Evolutionary conservation across 1,140 invertebrate genomes (phyloP).

Genomic region (Leguminivora glycinivorella): DNA sequence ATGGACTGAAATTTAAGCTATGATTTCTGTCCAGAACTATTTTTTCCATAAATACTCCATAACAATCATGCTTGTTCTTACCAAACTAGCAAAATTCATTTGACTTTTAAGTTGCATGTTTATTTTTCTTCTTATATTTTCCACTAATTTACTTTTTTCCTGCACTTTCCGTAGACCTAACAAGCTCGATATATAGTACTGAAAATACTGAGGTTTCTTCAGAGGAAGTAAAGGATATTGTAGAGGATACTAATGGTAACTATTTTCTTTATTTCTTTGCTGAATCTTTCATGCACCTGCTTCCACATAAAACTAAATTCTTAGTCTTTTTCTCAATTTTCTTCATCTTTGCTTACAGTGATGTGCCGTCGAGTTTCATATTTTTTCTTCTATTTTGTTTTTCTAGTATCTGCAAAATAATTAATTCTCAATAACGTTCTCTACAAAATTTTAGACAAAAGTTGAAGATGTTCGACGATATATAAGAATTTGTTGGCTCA

Average conservation of each 20-base stretch:
- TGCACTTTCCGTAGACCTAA: constrained; percentile 10
- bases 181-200: constrained; percentile 10
- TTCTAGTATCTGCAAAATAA: neutral
- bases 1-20: too few relatives aligned
- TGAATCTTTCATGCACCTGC: neutral
- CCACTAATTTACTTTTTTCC: constrained; percentile 29
- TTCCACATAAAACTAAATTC: neutral
- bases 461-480: too few relatives aligned
- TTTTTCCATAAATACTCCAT: too few relatives aligned
- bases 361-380: neutral
- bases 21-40: too few relatives aligned
- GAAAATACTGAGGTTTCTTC: constrained; percentile 8
- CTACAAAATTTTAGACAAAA: neutral
- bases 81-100: neutral
- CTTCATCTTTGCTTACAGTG: neutral
- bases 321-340: neutral
- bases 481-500: too few relatives aligned
- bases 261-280: neutral
- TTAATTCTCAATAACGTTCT: neutral
- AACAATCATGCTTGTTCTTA: too few relatives aligned
- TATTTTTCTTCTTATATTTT: constrained; percentile 8
- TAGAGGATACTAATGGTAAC: constrained; percentile 26
- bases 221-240: constrained; percentile 5
- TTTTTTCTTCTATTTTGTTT: neutral
- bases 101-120: constrained; percentile 3